These are phyloP conservation scores for Xanthorhoe designata DNA, from an alignment of 2,888 invertebrate genomes.

Conservation along the genomic window DNA sequence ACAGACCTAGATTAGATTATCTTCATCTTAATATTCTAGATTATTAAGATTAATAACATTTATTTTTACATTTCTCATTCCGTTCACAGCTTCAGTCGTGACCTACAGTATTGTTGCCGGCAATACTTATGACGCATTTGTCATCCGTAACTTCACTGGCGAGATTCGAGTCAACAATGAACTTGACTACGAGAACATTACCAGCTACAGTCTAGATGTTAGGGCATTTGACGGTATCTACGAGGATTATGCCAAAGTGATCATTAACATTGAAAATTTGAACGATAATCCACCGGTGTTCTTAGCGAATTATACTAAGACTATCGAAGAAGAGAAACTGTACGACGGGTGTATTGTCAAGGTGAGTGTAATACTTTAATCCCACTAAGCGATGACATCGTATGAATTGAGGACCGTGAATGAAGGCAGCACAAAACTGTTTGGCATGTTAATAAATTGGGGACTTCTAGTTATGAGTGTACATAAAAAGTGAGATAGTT, in stretches of 20 bases:
- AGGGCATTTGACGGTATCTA: slow-evolving; percentile 94
- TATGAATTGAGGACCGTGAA: background rate
- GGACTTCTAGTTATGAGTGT: too few relatives aligned
- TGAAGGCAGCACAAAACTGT: background rate
- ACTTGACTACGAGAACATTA: slow-evolving; percentile 93
- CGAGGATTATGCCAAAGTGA: slow-evolving; percentile 93
- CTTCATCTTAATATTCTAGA: too few relatives aligned
- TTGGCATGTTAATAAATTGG: background rate
- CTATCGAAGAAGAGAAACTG: slow-evolving; percentile 90
- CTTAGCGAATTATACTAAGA: slow-evolving; percentile 89
- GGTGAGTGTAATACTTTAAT: slow-evolving; percentile 60
- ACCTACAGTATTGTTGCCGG: slow-evolving; percentile 95
- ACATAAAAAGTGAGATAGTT: too few relatives aligned
- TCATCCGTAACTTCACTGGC: slow-evolving; percentile 93
- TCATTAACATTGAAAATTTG: slow-evolving; percentile 94
- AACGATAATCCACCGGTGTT: slow-evolving; percentile 97
- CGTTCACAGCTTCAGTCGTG: slow-evolving; percentile 89
- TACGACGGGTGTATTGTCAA: slow-evolving; percentile 89
- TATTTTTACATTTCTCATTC: slow-evolving; percentile 4
- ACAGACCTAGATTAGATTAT: too few relatives aligned
- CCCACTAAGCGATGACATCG: background rate
- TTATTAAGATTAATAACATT: background rate
- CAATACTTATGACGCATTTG: slow-evolving; percentile 94
- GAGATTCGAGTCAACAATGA: slow-evolving; percentile 92
- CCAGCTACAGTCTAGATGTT: slow-evolving; percentile 93